Evolutionary conservation across 2,113 vertebrate species (phyloP), one percentile per base, ranked within the genome.

Genomic region (Acanthisitta chloris): DNA sequence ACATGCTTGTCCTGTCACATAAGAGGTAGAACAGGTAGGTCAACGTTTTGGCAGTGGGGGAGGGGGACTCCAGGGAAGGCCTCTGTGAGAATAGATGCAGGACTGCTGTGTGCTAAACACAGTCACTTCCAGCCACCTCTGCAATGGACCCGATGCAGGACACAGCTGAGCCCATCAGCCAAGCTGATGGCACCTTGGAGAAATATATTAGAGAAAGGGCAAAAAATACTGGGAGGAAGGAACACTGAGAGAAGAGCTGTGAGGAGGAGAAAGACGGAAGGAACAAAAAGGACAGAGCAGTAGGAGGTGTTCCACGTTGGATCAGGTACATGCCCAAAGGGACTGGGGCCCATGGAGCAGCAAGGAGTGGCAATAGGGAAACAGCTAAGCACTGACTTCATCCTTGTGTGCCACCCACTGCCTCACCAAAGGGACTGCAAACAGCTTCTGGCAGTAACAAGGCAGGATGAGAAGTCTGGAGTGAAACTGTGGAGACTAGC

Each of bases 261-360:
- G 12, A 17, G 64, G 9, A 20, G 7, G 11, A 65, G 62, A n/a
- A 14, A 11, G 31, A 16, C 23, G 20, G n/a, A 17, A 40, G 25
- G 23, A 58, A 45, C 2, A 28, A 34, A 38, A 79, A n/a, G 3
- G 21, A 6, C 31, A 66, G 21, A 57, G 70, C 28, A 40, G 24
- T 6, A 28, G 38, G 10, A 79, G 42, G 19, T 36, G 51, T 23
- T 67, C n/a, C 36, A 36, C n/a, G 13, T 1, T 29, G 21, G n/a
- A 71, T 43, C 31, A 66, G 16, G 17, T 61, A 70, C 0, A 0
- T 42, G 20, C 45, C 20, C 61, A 61, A 79, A 79, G 33, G 20
- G 36, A 74, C 21, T 62, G 20, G 3, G 5, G 51, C 40, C 11
- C 0, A 0, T 45, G 14, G 17, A 76, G 42, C 9, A 77, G 34